Conservation (phyloP, 2,888 invertebrate species). For the Volucella bombylans region DNA sequence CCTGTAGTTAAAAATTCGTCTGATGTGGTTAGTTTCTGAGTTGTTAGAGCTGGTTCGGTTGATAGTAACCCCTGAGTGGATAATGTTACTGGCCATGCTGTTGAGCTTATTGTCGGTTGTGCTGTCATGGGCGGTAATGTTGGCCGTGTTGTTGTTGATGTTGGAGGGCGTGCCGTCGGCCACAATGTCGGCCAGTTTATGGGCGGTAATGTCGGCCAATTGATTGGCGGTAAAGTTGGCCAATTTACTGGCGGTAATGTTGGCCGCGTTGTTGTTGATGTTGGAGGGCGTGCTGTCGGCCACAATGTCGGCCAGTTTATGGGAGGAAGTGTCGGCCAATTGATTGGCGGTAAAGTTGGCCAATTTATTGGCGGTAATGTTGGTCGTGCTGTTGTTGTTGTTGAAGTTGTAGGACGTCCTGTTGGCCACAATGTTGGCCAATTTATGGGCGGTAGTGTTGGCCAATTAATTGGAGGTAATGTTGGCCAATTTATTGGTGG, state of each 20-base stretch:
- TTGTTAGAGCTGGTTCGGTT: no score
- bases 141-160: background rate
- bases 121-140: background rate
- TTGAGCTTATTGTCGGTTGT: background rate
- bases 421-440: constrained; percentile 1
- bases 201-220: background rate
- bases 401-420: background rate
- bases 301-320: background rate
- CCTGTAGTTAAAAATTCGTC: no score
- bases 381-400: background rate
- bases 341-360: background rate
- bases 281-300: background rate
- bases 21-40: no score
- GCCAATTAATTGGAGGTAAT: background rate
- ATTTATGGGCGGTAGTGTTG: background rate
- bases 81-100: background rate
- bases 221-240: no score
- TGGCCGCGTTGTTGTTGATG: background rate
- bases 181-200: background rate
- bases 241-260: no score
- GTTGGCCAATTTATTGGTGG: background rate
- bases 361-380: background rate
- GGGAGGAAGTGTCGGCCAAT: background rate
- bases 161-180: background rate
- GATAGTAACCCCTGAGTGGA: no score